Evolutionary conservation across 2,888 invertebrate genomes (phyloP).

Genomic region (Eurytoma californica): DNA sequence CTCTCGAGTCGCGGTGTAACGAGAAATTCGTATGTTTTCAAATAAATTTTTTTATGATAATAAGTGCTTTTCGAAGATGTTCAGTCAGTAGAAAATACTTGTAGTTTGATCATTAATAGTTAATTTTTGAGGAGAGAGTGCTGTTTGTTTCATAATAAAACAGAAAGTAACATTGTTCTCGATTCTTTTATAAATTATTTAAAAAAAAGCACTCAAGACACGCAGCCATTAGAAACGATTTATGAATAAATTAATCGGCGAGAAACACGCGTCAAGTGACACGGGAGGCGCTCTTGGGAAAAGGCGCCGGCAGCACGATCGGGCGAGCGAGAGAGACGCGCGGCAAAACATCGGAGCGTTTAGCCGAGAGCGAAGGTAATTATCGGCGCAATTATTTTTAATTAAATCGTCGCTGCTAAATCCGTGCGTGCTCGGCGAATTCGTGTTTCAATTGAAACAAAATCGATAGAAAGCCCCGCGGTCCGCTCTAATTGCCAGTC

Average conservation of each 20-base stretch:
- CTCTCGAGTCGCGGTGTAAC: no score
- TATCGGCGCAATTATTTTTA: conserved; percentile 12
- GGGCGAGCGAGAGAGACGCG: neutral
- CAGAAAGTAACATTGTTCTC: no score
- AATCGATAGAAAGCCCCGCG: conserved; percentile 28
- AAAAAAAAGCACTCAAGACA: conserved; percentile 3
- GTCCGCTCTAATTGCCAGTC: conserved; percentile 27
- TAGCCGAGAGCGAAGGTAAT: conserved; percentile 28
- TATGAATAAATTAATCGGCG: conserved; percentile 17
- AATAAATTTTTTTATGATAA: no score
- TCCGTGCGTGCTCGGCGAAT: neutral
- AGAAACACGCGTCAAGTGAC: neutral
- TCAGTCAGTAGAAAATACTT: no score
- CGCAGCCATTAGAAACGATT: conserved; percentile 1
- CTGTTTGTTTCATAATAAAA: no score
- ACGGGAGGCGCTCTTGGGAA: no score
- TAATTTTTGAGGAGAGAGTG: no score
- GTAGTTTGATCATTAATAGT: no score
- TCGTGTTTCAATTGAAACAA: neutral
- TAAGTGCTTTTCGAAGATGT: no score
- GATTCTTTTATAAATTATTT: neutral
- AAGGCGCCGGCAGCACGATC: no score
- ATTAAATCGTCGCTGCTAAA: conserved; percentile 4
- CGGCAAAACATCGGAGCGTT: neutral
- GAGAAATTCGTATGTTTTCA: no score